Evolutionary conservation across 2,797 vertebrate genomes (phyloP).

Genomic region (Ficedula albicollis): DNA sequence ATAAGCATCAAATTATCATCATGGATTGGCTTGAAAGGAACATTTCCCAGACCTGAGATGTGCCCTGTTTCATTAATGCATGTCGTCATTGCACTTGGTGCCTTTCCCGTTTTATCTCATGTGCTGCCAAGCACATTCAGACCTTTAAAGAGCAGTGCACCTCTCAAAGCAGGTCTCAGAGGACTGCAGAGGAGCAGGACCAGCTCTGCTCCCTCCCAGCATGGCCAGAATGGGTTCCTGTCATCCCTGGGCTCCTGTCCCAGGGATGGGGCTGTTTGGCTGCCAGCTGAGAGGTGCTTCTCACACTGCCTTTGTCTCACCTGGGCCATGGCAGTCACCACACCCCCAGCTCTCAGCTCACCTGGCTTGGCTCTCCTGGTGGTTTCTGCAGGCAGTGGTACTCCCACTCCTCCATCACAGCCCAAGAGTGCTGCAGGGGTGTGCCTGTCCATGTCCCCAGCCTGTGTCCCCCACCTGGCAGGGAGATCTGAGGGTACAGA

Average conservation of each 20-base stretch:
- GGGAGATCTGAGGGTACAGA: background rate
- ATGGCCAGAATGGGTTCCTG: background rate
- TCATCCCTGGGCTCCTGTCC: background rate
- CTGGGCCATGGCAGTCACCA: rapidly evolving
- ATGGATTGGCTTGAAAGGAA: background rate
- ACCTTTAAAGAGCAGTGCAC: background rate
- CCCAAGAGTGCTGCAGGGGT: background rate
- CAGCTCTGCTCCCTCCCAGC: background rate
- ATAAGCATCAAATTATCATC: background rate
- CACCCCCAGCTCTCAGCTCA: background rate
- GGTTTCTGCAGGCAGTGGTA: background rate
- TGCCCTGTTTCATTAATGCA: background rate
- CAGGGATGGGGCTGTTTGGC: background rate
- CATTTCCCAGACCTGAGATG: background rate
- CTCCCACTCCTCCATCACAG: background rate
- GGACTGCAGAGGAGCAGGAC: background rate
- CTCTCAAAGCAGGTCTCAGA: background rate
- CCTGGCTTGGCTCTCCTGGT: background rate
- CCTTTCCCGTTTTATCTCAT: background rate
- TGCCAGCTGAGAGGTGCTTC: background rate
- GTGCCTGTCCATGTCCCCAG: background rate
- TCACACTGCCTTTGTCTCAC: background rate
- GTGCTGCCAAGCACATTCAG: background rate
- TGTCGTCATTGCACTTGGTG: background rate
- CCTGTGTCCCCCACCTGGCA: background rate